Conservation (phyloP, 2,888 invertebrate species). For the Tetropium fuscum region DNA sequence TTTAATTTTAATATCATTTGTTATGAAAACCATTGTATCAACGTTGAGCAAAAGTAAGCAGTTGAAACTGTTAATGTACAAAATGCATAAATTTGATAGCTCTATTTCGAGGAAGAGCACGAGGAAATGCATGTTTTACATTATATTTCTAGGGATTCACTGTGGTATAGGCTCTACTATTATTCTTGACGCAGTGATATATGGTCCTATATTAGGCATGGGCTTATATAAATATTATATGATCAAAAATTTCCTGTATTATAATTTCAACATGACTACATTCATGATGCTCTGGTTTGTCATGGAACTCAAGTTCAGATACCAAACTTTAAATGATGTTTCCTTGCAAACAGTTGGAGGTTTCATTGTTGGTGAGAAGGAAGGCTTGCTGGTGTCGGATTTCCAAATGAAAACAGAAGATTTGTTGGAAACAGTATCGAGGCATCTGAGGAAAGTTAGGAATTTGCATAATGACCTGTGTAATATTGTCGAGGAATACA, state of each 20-base stretch:
- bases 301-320: not conserved
- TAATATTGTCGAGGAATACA: constrained; percentile 2
- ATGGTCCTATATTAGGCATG: not conserved
- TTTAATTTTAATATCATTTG: not conserved
- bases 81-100: not conserved
- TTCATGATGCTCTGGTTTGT: not conserved
- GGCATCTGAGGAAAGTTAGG: not conserved
- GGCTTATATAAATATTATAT: not conserved
- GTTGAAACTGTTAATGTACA: not conserved
- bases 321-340: not conserved
- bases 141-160: not conserved
- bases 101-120: not conserved
- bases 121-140: not conserved
- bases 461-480: not conserved
- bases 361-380: too few relatives aligned
- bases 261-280: not conserved
- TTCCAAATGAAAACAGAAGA: not conserved
- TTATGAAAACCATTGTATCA: not conserved
- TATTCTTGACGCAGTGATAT: not conserved
- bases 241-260: not conserved
- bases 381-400: not conserved
- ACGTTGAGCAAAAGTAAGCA: not conserved
- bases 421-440: not conserved
- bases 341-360: too few relatives aligned
- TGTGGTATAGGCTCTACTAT: not conserved